A percentile compares a stretch with the other conserved stretches of the same genome.
These are phyloP conservation scores for Otus sunia DNA, from an alignment of 2,113 vertebrate genomes.

Conservation along the genomic window DNA sequence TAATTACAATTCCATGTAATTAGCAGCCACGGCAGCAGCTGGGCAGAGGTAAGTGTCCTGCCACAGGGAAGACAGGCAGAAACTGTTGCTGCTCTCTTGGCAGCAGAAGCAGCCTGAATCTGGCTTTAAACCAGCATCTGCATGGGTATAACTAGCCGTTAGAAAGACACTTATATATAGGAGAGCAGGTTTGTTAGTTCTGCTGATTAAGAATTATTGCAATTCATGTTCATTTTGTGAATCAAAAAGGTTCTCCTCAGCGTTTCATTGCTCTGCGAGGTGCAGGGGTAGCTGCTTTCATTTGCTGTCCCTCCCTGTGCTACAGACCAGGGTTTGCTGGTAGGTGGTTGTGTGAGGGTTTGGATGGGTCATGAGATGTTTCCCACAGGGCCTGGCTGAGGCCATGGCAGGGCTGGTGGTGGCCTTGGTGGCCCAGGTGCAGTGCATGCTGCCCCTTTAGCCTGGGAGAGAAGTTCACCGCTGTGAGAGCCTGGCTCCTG, in stretches of 20 bases:
- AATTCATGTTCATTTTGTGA: background rate
- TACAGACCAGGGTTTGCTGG: background rate
- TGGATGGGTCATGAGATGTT: background rate
- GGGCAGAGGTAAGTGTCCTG: background rate
- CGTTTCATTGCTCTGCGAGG: background rate
- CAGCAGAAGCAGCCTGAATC: background rate
- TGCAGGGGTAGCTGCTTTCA: background rate
- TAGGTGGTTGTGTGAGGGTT: background rate
- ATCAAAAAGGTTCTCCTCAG: background rate
- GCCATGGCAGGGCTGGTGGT: background rate
- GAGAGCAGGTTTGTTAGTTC: background rate
- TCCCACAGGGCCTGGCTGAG: background rate
- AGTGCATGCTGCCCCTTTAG: background rate
- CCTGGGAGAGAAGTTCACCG: background rate
- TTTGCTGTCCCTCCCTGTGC: accelerated
- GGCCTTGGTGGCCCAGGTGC: no score
- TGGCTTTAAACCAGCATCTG: background rate
- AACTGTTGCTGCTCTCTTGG: background rate
- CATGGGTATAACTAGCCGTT: background rate
- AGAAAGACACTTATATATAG: background rate
- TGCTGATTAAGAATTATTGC: background rate
- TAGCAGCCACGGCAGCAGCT: background rate
- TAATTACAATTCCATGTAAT: background rate
- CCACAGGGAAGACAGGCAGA: background rate
- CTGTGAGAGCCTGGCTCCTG: background rate